Evolutionary conservation across 1,140 invertebrate species (phyloP), one percentile per base, ranked within the genome.

Genomic region (Dermatophagoides farinae): DNA sequence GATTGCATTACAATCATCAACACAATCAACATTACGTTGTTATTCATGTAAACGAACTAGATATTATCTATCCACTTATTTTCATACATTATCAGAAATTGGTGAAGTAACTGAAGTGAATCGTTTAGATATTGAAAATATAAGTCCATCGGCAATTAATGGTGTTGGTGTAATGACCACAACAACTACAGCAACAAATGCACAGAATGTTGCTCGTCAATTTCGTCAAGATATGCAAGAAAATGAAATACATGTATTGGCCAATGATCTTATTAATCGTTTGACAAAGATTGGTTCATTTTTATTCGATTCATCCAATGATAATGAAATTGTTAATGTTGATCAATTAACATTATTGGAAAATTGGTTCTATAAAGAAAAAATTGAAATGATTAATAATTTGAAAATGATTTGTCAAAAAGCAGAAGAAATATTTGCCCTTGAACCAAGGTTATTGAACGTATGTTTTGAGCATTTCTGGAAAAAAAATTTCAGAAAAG

Each of bases 401-500:
- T 57, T 60, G 14, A 22, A 68, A 22, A 47, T 43, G 18, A 49
- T 59, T 12, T 25, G 22, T 39, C 1, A 18, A 23, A 22, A 59
- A 23, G 57, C 44, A 16, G 44, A 59, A 23, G 41, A 59, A 23
- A 46, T 59, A 6, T 59, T 59, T 37, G 1, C 41, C 52, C 2
- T 5, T 2, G 57, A 59, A 39, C 10, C 20, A 22, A 38, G 54
- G 4, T 20, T 43, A 31, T 2, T 31, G 31, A 31, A 31, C 8
- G 31, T 31, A 31, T 31, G 31, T 31, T 31, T 10, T 23, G 55
- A 43, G 16, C 10, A 16, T 16, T 47, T 2, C 47, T 60, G 6
- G 43, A 60, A 55, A 18, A 41, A 31, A n/a, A n/a, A n/a, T n/a
- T n/a, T n/a, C n/a, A n/a, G n/a, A n/a, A n/a, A n/a, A n/a, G n/a